Evolutionary conservation across 2,888 invertebrate genomes (phyloP).

Genomic region (Aphodius granarius): DNA sequence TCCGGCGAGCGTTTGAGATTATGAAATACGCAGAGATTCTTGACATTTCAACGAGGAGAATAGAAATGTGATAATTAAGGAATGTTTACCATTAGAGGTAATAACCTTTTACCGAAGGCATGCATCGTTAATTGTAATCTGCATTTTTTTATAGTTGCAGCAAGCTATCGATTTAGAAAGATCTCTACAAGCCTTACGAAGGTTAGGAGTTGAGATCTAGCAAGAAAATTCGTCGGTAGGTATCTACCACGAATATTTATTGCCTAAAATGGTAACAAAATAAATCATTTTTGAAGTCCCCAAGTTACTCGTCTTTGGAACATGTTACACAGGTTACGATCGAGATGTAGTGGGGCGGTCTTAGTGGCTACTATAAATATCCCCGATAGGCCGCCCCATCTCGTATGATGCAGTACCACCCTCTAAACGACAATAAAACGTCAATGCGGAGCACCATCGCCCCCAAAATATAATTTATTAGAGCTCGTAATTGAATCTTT

Average conservation of each 20-base stretch:
- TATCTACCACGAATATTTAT: no score
- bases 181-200: no score
- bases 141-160: background rate
- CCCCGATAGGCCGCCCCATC: background rate
- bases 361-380: background rate
- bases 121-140: background rate
- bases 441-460: slow-evolving; percentile 19
- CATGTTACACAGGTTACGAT: no score
- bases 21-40: background rate
- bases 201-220: no score
- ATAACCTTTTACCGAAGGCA: background rate
- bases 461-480: slow-evolving; percentile 42
- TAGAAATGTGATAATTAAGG: background rate
- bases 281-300: no score
- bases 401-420: background rate
- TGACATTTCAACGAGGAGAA: background rate
- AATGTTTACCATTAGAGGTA: background rate
- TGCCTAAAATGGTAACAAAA: no score
- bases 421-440: slow-evolving; percentile 3
- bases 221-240: no score
- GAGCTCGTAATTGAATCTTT: slow-evolving; percentile 43
- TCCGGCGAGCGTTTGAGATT: background rate
- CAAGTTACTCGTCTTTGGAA: no score
- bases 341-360: background rate
- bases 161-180: no score